Percentiles rank a stretch among this genome's conserved stretches.
Evolutionary conservation across 2,797 vertebrate species (phyloP).

Genomic region (Lepilemur septentrionalis): DNA sequence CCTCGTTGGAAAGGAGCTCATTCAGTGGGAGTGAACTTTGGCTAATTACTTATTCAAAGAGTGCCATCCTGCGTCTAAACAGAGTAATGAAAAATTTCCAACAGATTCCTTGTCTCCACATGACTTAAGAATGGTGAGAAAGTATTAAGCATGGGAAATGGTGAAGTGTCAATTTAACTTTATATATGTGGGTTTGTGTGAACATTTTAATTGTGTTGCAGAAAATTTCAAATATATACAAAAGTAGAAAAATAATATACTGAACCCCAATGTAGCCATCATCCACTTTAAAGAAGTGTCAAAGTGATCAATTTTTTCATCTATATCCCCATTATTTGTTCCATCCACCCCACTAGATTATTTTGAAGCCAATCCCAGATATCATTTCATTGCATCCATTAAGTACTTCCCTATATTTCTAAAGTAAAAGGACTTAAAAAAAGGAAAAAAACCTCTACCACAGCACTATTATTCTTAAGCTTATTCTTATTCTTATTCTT

Average conservation of each 20-base stretch:
- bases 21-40: not conserved
- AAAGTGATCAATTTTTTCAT: not conserved
- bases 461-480: conserved; percentile 8
- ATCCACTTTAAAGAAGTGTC: not conserved
- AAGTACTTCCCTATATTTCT: conserved; percentile 20
- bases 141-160: not conserved
- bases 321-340: not conserved
- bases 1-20: not conserved
- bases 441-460: not conserved
- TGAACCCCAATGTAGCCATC: not conserved
- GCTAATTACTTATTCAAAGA: conserved; percentile 80
- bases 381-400: not conserved
- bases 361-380: not conserved
- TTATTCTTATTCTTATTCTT: not conserved
- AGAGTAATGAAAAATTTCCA: conserved; percentile 69
- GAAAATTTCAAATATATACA: conserved; percentile 15
- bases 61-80: conserved; percentile 86
- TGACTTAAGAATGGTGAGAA: not conserved
- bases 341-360: not conserved
- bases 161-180: not conserved
- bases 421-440: conserved; percentile 7
- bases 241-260: not conserved
- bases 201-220: not conserved
- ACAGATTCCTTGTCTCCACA: conserved; percentile 23
- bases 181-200: not conserved